Base-by-base conservation (phyloP, 1,140 invertebrate species). In the Aricia agestis region DNA sequence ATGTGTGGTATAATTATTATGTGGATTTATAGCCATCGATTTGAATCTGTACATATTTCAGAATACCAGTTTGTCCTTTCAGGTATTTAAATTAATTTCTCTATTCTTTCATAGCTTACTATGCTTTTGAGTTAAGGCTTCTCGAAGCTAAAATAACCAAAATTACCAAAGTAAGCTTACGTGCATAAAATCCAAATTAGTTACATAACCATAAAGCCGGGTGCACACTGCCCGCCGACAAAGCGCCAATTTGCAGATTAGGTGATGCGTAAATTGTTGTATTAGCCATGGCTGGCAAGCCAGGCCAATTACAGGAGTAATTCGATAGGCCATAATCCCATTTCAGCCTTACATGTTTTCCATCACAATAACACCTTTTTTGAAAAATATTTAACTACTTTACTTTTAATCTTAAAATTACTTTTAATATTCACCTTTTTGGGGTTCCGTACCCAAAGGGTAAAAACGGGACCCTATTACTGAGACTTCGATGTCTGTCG, bases 221-320 rank as follows among this genome's bases (percentile, higher is more conserved):
- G 77, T 78, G 74, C 78, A 75, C 69, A 66, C 72, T 71, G 57
- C 11, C 77, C 71, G 79, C 81, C 83, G 84, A 84, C 84, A 90
- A 88, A 90, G 86, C 85, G 83, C 81, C 85, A 90, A 89, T 90
- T 89, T 87, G 82, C 81, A 83, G 83, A 90, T 87, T 85, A 90
- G 78, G 73, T 84, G 86, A 85, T 88, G 88, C 88, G 85, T 90
- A 87, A 90, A 90, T 78, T 84, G 85, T 87, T 83, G 82, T 81
- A 88, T 89, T 87, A 88, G 83, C 81, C 76, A 73, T 70, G 74
- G 77, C 76, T 72, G 67, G 69, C 82, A 84, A 78, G 80, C 76
- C 73, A 77, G 76, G 76, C 76, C 83, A 82, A 84, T 87, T 85
- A 87, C 78, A 77, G 72, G 52, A 57, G 81, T 84, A 86, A 87